These are phyloP conservation scores for Aphis gossypii DNA, from an alignment of 1,140 invertebrate species.

Conservation along the genomic window DNA sequence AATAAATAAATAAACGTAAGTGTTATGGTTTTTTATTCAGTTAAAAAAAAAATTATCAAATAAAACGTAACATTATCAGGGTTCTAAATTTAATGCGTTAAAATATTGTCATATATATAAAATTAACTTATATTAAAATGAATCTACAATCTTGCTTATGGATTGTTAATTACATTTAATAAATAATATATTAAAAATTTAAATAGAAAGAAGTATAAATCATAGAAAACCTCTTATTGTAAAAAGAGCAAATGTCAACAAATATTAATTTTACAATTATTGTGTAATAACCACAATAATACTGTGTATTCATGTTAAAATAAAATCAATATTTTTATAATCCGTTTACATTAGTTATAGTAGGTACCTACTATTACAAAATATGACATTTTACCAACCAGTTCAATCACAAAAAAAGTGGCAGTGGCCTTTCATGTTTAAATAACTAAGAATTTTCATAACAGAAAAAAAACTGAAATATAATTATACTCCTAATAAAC, in stretches of 20 bases:
- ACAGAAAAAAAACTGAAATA: too few species aligned
- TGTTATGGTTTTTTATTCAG: not conserved
- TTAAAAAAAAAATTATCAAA: not conserved
- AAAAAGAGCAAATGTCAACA: not conserved
- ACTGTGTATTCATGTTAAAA: too few species aligned
- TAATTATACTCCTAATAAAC: too few species aligned
- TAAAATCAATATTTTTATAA: too few species aligned
- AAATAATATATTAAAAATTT: not conserved
- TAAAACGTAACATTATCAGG: not conserved
- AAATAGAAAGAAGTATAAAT: not conserved
- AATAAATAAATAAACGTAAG: not conserved
- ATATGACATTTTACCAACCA: too few species aligned
- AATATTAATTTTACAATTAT: too few species aligned
- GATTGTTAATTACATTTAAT: not conserved
- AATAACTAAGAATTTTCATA: too few species aligned
- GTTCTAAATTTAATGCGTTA: not conserved
- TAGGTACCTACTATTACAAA: too few species aligned
- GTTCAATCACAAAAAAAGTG: too few species aligned
- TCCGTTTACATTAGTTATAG: too few species aligned
- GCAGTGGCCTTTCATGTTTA: too few species aligned
- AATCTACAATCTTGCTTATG: not conserved
- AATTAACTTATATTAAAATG: not conserved
- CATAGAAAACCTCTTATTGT: not conserved
- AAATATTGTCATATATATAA: not conserved
- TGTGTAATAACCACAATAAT: too few species aligned